Evolutionary conservation across 2,113 vertebrate genomes (phyloP).

Genomic region (Rhinolophus sinicus): DNA sequence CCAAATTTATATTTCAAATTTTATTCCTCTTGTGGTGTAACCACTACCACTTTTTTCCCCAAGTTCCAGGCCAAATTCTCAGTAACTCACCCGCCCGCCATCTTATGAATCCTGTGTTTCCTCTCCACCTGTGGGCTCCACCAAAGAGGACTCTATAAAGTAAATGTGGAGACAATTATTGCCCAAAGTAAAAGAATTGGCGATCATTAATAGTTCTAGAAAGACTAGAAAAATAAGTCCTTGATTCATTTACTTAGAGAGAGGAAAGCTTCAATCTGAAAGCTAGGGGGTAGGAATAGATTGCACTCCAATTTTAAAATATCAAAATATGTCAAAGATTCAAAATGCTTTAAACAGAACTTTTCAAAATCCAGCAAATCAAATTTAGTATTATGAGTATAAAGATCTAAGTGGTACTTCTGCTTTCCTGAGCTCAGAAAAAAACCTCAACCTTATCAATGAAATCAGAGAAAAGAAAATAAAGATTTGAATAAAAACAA

Average conservation of each 20-base stretch:
- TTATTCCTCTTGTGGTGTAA: neutral
- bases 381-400: neutral
- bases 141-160: conserved; percentile 64
- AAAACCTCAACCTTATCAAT: neutral
- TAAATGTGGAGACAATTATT: conserved; percentile 73
- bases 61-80: conserved; percentile 52
- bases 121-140: conserved; percentile 54
- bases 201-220: conserved; percentile 36
- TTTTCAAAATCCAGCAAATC: neutral
- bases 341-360: conserved; percentile 33
- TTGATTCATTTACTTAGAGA: conserved; percentile 24
- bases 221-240: conserved; percentile 43
- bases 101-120: conserved; percentile 49
- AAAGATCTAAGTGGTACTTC: neutral
- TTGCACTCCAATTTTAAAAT: conserved; percentile 13
- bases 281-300: neutral
- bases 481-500: conserved; percentile 1
- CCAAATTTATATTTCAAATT: neutral
- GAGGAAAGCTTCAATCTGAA: conserved; percentile 46
- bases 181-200: conserved; percentile 45
- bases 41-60: neutral
- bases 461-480: conserved; percentile 32
- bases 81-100: conserved; percentile 61
- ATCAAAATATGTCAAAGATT: neutral
- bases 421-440: neutral